These are phyloP conservation scores for Stegodyphus mimosarum DNA, from an alignment of 1,140 invertebrate species.

Conservation along the genomic window DNA sequence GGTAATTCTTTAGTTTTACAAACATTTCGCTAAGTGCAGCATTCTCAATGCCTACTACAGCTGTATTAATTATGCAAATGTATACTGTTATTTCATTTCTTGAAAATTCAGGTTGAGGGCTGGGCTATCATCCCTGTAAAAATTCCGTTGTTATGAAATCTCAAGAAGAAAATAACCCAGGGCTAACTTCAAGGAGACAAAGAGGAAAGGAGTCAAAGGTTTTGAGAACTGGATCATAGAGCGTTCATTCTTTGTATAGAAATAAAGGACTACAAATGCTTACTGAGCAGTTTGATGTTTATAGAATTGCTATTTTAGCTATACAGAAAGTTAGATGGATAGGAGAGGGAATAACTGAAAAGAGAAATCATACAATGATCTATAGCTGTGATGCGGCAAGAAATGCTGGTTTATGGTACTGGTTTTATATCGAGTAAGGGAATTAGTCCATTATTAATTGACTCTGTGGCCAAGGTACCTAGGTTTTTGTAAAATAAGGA, in stretches of 20 bases:
- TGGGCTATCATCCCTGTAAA: too few species aligned
- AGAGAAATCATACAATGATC: neutral
- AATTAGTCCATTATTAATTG: neutral
- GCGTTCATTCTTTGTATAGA: neutral
- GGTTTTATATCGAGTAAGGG: neutral
- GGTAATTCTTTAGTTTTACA: too few species aligned
- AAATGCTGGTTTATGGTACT: neutral
- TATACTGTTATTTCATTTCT: too few species aligned
- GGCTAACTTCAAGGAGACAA: too few species aligned
- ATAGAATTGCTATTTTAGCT: neutral
- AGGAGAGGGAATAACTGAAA: neutral
- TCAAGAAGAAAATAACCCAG: too few species aligned
- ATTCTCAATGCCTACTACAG: too few species aligned
- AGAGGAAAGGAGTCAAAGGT: too few species aligned
- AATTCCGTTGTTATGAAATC: too few species aligned
- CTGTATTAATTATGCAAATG: too few species aligned
- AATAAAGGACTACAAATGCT: neutral
- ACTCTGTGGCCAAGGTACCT: neutral
- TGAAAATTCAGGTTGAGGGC: too few species aligned
- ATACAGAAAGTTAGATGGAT: neutral
- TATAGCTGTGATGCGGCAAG: neutral
- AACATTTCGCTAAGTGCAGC: too few species aligned
- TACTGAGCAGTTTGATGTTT: neutral
- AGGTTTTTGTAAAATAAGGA: neutral
- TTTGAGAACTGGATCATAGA: too few species aligned